A percentile compares a stretch with the other conserved stretches of the same genome.
phyloP scores from a whole-genome alignment of 2,113 vertebrate genomes.

The Pelvicachromis taeniatus region DNA sequence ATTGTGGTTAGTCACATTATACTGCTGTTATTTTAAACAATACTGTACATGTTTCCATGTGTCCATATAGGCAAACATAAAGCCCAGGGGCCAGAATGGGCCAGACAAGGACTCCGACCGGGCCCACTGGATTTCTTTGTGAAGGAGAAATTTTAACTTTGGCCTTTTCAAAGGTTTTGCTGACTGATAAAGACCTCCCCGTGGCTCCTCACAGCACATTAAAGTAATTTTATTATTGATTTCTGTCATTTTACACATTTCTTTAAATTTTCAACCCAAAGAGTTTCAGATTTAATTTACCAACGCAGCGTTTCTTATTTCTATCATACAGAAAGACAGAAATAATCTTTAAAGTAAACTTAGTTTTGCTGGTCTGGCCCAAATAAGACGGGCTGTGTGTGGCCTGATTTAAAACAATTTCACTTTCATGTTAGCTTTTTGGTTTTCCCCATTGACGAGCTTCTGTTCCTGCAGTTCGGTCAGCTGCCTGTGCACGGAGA shows the following conservation, averaged over 20 bases:
- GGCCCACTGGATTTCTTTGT: background rate
- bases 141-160: background rate
- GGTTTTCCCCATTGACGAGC: background rate
- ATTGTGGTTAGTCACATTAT: too few relatives aligned
- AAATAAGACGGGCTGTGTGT: background rate
- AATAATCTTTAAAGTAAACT: background rate
- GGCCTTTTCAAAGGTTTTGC: background rate
- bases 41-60: background rate
- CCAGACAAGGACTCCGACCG: background rate
- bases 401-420: background rate
- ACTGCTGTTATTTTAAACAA: too few relatives aligned
- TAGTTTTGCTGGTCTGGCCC: background rate
- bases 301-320: too few relatives aligned
- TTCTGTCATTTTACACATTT: too few relatives aligned
- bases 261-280: too few relatives aligned
- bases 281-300: too few relatives aligned
- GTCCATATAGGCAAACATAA: background rate
- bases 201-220: too few relatives aligned
- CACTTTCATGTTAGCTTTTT: too few relatives aligned
- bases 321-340: too few relatives aligned
- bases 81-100: background rate
- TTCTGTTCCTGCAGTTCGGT: background rate
- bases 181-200: background rate
- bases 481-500: background rate
- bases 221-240: too few relatives aligned